Percentiles rank a stretch among this genome's conserved stretches.
Evolutionary conservation across 2,797 vertebrate species (phyloP).

Genomic region (Lepus townsendii): DNA sequence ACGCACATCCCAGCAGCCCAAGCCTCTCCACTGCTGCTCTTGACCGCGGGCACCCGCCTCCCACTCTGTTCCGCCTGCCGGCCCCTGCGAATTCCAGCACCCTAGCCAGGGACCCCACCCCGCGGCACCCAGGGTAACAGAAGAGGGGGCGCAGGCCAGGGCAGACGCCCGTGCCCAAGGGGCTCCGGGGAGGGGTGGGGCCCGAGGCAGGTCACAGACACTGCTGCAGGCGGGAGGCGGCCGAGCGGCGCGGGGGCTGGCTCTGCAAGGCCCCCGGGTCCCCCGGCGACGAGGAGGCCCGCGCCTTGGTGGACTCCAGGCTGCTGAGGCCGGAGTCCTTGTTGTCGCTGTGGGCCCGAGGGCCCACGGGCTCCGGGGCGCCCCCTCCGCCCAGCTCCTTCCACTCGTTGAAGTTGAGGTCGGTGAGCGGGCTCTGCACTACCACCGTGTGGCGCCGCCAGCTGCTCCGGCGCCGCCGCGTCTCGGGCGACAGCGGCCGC

Average conservation of each 20-base stretch:
- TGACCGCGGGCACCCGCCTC: background rate
- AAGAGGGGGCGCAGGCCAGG: background rate
- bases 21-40: background rate
- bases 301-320: constrained; percentile 90
- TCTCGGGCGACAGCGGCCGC: constrained; percentile 94
- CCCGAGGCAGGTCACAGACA: constrained; percentile 76
- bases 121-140: background rate
- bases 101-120: background rate
- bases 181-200: background rate
- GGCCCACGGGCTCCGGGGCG: background rate
- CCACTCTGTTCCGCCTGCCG: background rate
- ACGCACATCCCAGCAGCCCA: background rate
- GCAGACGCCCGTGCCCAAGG: background rate
- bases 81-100: background rate
- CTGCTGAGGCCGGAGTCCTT: constrained; percentile 91
- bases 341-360: constrained; percentile 76
- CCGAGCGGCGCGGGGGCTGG: constrained; percentile 66
- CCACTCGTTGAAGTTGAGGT: constrained; percentile 93
- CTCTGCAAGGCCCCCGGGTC: constrained; percentile 18
- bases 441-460: constrained; percentile 98
- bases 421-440: constrained; percentile 90
- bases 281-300: constrained; percentile 56
- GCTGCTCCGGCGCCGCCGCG: constrained; percentile 93
- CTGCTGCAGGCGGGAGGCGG: constrained; percentile 79
- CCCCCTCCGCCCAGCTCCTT: constrained; percentile 84